Percentiles rank a stretch among this genome's conserved stretches.
phyloP scores from a whole-genome alignment of 53 echinoderm and acorn worm species.

The Paelopatides confundens region DNA sequence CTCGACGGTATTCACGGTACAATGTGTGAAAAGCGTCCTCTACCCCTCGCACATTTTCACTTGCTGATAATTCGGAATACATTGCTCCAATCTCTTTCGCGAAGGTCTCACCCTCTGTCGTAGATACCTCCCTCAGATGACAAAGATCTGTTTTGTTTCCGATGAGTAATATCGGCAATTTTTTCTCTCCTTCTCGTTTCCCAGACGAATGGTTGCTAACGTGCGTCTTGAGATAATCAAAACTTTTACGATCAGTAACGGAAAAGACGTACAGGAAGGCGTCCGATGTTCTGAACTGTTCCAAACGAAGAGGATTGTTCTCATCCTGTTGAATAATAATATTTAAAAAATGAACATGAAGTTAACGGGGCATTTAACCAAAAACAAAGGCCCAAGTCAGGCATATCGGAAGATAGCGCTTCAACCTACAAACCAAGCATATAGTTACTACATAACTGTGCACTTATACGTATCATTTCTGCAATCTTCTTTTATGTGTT shows the following conservation, averaged over 20 bases:
- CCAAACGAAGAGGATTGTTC: conserved; percentile 75
- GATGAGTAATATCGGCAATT: conserved; percentile 71
- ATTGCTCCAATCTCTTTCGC: conserved; percentile 85
- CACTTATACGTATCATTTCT: no score
- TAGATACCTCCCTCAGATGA: conserved; percentile 75
- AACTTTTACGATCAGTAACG: conserved; percentile 82
- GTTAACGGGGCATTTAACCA: no score
- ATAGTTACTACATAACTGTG: no score
- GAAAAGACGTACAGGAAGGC: conserved; percentile 90
- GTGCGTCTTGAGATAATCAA: conserved; percentile 60
- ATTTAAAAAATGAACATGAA: no score
- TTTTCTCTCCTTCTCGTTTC: conserved; percentile 67
- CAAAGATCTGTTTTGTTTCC: conserved; percentile 95
- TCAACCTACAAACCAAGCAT: no score
- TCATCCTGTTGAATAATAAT: conserved; percentile 74
- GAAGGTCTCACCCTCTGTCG: conserved; percentile 80
- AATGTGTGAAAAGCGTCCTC: conserved; percentile 87
- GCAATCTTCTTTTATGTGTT: no score
- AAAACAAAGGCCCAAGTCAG: no score
- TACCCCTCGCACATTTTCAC: conserved; percentile 75
- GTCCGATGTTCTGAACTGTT: conserved; percentile 81
- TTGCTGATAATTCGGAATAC: conserved; percentile 87
- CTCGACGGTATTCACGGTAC: conserved; percentile 87
- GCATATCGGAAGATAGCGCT: no score
- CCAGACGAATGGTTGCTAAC: conserved; percentile 43